Conservation (phyloP, 2,797 vertebrate genomes). For the Macrochelys suwanniensis region DNA sequence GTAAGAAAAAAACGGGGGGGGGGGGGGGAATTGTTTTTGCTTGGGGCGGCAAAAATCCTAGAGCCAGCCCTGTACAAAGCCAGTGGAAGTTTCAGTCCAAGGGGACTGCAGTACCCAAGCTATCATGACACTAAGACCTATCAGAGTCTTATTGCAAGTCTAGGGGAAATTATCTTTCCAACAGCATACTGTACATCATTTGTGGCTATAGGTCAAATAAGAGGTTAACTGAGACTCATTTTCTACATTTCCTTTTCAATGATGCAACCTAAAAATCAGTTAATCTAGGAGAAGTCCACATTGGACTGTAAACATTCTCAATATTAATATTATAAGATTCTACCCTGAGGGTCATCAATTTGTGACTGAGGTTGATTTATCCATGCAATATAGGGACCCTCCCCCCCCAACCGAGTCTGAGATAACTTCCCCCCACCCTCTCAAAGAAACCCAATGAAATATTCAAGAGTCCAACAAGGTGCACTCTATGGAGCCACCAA, state of each 20-base stretch:
- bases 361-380: not conserved
- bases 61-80: not conserved
- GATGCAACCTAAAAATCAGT: not conserved
- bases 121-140: accelerated
- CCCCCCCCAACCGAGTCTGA: not conserved
- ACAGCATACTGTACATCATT: not conserved
- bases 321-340: not conserved
- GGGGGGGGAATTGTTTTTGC: no score
- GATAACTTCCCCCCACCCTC: not conserved
- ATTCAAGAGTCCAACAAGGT: not conserved
- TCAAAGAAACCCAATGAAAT: not conserved
- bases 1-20: no score
- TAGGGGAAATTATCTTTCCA: not conserved
- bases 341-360: not conserved
- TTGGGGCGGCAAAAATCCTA: no score
- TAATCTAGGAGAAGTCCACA: not conserved
- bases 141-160: not conserved
- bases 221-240: not conserved
- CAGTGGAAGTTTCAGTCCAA: not conserved
- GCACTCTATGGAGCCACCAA: not conserved
- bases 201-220: not conserved
- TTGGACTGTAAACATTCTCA: not conserved
- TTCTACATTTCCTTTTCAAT: not conserved
- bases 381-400: not conserved
- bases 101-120: not conserved